Base-by-base conservation (phyloP, 1,140 invertebrate genomes). In the Vanessa atalanta region DNA sequence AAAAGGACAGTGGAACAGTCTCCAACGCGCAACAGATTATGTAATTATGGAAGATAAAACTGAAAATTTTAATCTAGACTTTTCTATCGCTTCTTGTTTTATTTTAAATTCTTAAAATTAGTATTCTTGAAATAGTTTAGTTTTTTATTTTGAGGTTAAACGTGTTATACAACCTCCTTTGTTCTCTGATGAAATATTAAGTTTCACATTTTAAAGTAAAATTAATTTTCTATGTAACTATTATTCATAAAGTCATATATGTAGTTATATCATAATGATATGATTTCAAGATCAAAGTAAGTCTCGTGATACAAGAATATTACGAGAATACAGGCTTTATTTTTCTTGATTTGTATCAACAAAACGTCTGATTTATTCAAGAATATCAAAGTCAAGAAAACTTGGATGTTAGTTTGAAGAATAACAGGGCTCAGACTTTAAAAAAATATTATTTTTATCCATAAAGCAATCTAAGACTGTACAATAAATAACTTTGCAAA, bases 1-100 rank as follows among this genome's bases (percentile, higher is more conserved):
- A 83, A 65, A 88, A 79, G 65, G 84, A 87, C 12, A 65, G 20
- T 4, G 9, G 14, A 51, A 51, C 14, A 51, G 26, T 6, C 3
- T 6, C 48, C 48, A n/a, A 51, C 48, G 13, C 13, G n/a, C 14
- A 51, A 51, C 13, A 43, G 9, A 43, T 43, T 43, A 43, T 43
- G 37, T 43, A 43, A 43, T 50, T 14, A 12, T 50, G 4, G 14
- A 50, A n/a, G 11, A n/a, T 50, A 14, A 15, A 50, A 50, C 13
- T 43, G 31, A 43, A 43, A 43, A 43, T 43, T 43, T 43, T 43
- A 43, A 8, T 5, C 37, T 43, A 43, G 37, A 53, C 16, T 20
- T n/a, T 53, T 53, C 15, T 53, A 53, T 53, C 50, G 8, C 7
- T 1, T 53, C 9, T 13, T 53, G 50, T 53, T 15, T 14, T 14